Percentiles rank a stretch among this genome's conserved stretches.
phyloP scores from a whole-genome alignment of 2,797 vertebrate species.

The Champsocephalus esox region DNA sequence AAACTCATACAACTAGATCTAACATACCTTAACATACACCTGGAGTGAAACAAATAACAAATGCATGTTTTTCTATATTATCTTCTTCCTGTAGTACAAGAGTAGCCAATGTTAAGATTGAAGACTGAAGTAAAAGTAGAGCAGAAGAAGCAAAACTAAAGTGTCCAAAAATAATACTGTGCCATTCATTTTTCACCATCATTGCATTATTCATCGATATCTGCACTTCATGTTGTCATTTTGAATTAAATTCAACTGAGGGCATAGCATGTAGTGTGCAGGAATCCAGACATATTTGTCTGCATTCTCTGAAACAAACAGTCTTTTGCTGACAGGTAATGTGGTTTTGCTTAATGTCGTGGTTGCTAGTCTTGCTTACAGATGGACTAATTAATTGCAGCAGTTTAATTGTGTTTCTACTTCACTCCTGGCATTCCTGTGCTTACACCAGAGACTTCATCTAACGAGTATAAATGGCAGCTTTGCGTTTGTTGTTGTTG shows the following conservation, averaged over 20 bases:
- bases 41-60: background rate
- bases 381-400: conserved; percentile 49
- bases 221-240: conserved; percentile 50
- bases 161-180: conserved; percentile 10
- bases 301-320: conserved; percentile 17
- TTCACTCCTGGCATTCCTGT: conserved; percentile 32
- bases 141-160: conserved; percentile 15
- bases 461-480: conserved; percentile 56
- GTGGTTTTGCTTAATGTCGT: conserved; percentile 14
- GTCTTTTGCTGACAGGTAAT: background rate
- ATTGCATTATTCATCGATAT: conserved; percentile 52
- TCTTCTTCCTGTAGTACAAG: conserved; percentile 1
- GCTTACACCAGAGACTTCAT: conserved; percentile 43
- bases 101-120: conserved; percentile 15
- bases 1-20: conserved; percentile 11
- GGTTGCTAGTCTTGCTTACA: conserved; percentile 47
- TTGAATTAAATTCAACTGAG: conserved; percentile 40
- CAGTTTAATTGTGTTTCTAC: conserved; percentile 41
- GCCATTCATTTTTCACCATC: conserved; percentile 52
- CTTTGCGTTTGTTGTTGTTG: conserved; percentile 54
- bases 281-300: conserved; percentile 4
- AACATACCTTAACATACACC: background rate
- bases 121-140: background rate
- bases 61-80: background rate
- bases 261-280: conserved; percentile 22